phyloP scores from a whole-genome alignment of 1,140 invertebrate species.

The Aphidius gifuensis region DNA sequence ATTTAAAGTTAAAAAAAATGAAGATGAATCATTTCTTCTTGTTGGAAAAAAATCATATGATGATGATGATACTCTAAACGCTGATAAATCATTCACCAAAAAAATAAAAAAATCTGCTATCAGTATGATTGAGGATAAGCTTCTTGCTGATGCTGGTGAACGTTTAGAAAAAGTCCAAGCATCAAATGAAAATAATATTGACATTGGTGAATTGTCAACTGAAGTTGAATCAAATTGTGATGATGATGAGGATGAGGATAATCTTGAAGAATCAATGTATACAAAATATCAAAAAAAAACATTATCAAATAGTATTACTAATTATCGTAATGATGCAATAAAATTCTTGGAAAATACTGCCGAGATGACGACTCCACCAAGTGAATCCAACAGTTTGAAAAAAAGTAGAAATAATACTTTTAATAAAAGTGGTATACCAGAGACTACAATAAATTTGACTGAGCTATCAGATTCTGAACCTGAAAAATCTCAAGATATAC shows the following conservation, averaged over 20 bases:
- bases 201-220: neutral
- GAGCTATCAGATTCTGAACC: no score
- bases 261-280: conserved; percentile 38
- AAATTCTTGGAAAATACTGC: conserved; percentile 2
- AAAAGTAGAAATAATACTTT: no score
- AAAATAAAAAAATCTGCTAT: conserved; percentile 18
- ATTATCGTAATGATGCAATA: conserved; percentile 29
- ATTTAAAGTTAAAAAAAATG: conserved; percentile 29
- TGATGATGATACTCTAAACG: neutral
- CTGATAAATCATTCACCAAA: no score
- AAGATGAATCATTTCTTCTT: conserved; percentile 3
- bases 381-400: no score
- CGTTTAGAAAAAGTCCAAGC: neutral
- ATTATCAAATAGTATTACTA: conserved; percentile 40
- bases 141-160: neutral
- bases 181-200: neutral
- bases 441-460: no score
- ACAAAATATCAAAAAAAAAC: conserved; percentile 41
- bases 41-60: conserved; percentile 1
- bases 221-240: conserved; percentile 10
- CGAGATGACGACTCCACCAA: no score
- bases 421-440: no score
- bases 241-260: conserved; percentile 22
- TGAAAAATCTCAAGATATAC: no score
- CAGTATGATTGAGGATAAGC: conserved; percentile 32